Evolutionary conservation across 2,888 invertebrate genomes (phyloP).

Genomic region (Hoplodrina ambigua): DNA sequence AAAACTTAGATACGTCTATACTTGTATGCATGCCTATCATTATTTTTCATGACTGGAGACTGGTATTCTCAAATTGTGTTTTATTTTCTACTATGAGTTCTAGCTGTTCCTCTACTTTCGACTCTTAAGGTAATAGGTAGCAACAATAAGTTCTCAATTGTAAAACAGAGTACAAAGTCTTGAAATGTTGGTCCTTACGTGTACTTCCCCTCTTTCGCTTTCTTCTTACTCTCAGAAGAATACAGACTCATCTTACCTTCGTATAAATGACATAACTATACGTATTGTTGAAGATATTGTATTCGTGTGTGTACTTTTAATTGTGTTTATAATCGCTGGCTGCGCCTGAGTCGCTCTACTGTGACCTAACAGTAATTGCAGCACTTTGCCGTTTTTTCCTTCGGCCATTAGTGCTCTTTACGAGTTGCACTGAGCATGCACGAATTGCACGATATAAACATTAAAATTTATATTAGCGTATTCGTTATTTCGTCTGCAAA

Average conservation of each 20-base stretch:
- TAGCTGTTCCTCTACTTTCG: too few species aligned
- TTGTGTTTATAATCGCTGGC: conserved; percentile 67
- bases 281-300: conserved; percentile 45
- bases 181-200: neutral
- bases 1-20: neutral
- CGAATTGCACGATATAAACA: conserved; percentile 60
- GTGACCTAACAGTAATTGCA: conserved; percentile 79
- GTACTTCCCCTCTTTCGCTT: neutral
- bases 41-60: neutral
- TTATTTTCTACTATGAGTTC: neutral
- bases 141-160: neutral
- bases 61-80: neutral
- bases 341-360: conserved; percentile 74
- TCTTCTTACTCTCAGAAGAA: neutral
- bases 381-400: conserved; percentile 75
- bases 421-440: conserved; percentile 73
- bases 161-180: neutral
- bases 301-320: conserved; percentile 65
- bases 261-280: conserved; percentile 45
- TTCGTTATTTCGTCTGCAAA: conserved; percentile 59
- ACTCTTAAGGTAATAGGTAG: too few species aligned
- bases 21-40: neutral
- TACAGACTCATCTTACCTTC: neutral
- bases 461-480: conserved; percentile 60
- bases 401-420: conserved; percentile 78